Base-by-base conservation (phyloP, 2,113 vertebrate genomes). In the Mastomys coucha region DNA sequence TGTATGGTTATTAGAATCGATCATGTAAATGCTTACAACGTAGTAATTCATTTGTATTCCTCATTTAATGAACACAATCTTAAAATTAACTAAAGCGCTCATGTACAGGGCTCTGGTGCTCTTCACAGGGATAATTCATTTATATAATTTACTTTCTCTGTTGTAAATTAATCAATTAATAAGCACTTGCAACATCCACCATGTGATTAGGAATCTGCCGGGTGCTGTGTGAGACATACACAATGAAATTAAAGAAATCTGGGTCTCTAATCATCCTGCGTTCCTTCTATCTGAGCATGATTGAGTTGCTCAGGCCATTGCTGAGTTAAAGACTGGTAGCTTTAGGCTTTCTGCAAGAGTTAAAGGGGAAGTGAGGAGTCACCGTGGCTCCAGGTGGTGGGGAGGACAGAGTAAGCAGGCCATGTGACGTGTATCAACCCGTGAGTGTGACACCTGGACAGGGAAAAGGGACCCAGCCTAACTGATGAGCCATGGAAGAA, bases 101-200 rank as follows among this genome's bases (percentile, higher is more conserved):
- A 14, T 93, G 60, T 36, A 91, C 81, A 75, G 42, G 60, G 60
- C 60, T 80, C 12, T 85, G 22, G 39, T 92, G 36, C 11, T 92
- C 76, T 94, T 78, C 87, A 90, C 10, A 56, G 77, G 73, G 69
- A 92, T 75, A 96, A 95, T 90, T 77, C 63, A 63, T 82, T 95
- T 73, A 73, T 69, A 78, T 87, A 88, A 91, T 91, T 96, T 78
- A 89, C 12, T 91, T 91, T 75, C 42, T 42, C 22, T 73, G 33
- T 78, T 93, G 42, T 72, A 91, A 97, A 94, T 97, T 96, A 96
- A 96, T 92, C 82, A 94, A 70, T 93, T 96, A 84, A 92, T 91
- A 86, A 93, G 58, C 60, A 91, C 84, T 87, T 87, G 89, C 17
- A 87, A 78, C 26, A 89, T 80, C 53, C 87, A 93, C 63, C 78